Conservation (phyloP, 2,113 vertebrate species). For the Edolisoma coerulescens region DNA sequence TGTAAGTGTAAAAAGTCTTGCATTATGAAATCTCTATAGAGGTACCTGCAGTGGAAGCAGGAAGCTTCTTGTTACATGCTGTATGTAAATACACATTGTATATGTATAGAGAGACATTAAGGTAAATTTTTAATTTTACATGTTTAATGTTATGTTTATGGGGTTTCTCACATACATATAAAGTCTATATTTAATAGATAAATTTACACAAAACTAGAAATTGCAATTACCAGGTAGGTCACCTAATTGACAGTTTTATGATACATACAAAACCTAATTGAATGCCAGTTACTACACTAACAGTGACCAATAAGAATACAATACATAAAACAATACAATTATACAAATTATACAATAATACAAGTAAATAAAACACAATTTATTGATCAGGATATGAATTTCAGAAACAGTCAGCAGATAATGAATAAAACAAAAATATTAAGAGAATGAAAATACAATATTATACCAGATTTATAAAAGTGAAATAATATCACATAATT, state of each 20-base stretch:
- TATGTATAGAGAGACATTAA: too few species aligned
- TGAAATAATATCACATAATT: neutral
- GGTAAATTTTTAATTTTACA: neutral
- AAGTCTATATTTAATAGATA: neutral
- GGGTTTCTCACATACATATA: neutral
- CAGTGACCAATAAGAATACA: neutral
- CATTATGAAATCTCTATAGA: neutral
- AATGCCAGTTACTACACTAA: neutral
- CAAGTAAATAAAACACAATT: neutral
- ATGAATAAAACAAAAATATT: neutral
- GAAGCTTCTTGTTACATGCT: neutral
- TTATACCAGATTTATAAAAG: neutral
- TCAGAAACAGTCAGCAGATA: neutral
- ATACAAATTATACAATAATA: neutral
- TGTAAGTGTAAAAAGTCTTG: neutral
- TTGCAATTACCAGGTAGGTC: neutral
- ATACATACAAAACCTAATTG: neutral
- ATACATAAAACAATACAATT: neutral
- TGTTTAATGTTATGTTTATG: neutral
- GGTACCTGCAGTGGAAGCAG: neutral
- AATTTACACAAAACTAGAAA: neutral
- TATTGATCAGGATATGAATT: neutral
- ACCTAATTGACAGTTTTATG: neutral
- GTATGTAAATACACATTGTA: fast-evolving
- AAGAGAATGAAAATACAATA: neutral